Percentiles rank a stretch among this genome's conserved stretches.
These are phyloP conservation scores for Podarcis cretensis DNA, from an alignment of 2,113 vertebrate species.

Conservation along the genomic window DNA sequence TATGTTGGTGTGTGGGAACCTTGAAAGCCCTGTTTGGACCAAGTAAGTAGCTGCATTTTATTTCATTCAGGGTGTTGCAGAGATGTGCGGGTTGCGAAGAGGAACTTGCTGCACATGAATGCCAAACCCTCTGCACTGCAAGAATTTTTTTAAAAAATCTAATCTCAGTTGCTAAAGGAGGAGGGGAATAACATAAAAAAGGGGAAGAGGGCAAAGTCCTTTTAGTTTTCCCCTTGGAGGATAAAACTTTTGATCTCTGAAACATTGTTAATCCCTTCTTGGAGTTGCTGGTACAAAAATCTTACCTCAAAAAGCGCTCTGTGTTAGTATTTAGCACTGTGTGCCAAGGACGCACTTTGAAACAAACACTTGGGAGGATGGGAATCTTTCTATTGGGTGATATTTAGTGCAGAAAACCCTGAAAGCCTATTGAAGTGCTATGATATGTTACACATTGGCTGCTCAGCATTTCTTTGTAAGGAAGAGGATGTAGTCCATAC, in stretches of 20 bases:
- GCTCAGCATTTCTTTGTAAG: neutral
- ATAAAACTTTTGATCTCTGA: neutral
- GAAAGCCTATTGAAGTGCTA: neutral
- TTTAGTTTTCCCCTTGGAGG: neutral
- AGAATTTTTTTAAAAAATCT: neutral
- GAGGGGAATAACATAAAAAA: too few relatives aligned
- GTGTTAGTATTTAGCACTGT: neutral
- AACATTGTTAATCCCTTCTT: neutral
- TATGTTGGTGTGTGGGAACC: neutral
- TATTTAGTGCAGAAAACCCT: neutral
- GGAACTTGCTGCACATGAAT: neutral
- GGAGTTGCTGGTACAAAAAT: neutral
- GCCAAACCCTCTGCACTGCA: neutral
- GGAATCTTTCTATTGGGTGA: neutral
- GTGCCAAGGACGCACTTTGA: neutral
- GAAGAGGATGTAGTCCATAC: neutral
- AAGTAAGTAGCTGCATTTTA: slow-evolving; percentile 30
- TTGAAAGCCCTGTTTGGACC: slow-evolving; percentile 8
- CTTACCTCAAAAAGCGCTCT: neutral
- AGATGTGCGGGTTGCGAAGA: too few relatives aligned
- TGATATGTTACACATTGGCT: neutral
- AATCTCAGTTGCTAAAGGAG: neutral
- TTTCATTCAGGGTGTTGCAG: neutral
- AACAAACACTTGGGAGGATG: neutral
- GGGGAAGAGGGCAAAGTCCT: neutral